Conservation (phyloP, 2,113 vertebrate genomes). For the Anarhynchus alexandrinus region DNA sequence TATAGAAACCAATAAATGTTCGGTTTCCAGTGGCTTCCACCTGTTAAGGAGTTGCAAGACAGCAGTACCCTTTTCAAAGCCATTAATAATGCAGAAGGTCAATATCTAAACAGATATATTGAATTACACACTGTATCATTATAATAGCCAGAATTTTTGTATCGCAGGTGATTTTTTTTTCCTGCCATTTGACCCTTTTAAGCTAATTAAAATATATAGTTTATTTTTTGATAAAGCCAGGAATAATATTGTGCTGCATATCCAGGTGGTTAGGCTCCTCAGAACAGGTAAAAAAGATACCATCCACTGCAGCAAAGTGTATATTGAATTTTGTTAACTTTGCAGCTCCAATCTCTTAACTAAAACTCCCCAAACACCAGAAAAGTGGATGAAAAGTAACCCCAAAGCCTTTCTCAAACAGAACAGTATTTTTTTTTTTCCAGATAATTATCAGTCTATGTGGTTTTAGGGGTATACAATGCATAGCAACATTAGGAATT, state of each 20-base stretch:
- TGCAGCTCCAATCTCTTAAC: background rate
- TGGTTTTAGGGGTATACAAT: background rate
- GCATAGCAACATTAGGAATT: background rate
- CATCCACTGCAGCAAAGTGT: background rate
- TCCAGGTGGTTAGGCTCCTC: background rate
- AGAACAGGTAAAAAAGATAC: background rate
- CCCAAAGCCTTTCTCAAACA: background rate
- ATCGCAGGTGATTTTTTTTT: constrained; percentile 1
- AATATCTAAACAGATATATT: constrained; percentile 50
- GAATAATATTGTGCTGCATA: background rate
- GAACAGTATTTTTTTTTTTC: background rate
- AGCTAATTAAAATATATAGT: constrained; percentile 13
- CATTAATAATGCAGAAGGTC: constrained; percentile 55
- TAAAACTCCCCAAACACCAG: background rate
- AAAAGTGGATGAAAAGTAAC: background rate
- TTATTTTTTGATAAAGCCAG: background rate
- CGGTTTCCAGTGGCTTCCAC: constrained; percentile 44
- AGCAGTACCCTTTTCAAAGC: constrained; percentile 38
- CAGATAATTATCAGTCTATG: background rate
- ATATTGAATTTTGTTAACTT: constrained; percentile 11
- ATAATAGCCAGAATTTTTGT: background rate
- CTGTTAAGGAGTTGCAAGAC: constrained; percentile 25
- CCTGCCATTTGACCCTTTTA: background rate
- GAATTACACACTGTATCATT: constrained; percentile 36
- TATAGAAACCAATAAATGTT: constrained; percentile 38